Conservation (phyloP, 2,113 vertebrate species). For the Erinaceus europaeus region DNA sequence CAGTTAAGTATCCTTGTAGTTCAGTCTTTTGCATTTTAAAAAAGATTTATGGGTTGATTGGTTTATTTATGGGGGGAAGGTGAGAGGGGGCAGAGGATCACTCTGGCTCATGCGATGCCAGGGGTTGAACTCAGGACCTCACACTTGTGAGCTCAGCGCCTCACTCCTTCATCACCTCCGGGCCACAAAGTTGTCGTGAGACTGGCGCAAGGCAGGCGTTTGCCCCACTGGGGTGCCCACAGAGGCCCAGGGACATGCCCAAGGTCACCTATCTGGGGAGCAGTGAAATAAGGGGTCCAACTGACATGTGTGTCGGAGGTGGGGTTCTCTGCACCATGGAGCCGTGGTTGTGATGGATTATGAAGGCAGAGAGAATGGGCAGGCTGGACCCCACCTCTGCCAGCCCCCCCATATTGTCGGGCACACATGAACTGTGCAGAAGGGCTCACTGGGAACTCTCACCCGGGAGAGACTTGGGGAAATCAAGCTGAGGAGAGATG, state of each 20-base stretch:
- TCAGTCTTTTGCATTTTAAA: too few species aligned
- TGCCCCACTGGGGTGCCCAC: neutral
- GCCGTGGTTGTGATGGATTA: neutral
- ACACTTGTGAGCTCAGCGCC: too few species aligned
- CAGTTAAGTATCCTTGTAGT: neutral
- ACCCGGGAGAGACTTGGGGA: fast-evolving
- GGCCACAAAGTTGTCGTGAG: too few species aligned
- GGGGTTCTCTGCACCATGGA: neutral
- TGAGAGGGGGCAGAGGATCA: too few species aligned
- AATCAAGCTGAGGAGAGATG: neutral
- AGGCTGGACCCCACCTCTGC: neutral
- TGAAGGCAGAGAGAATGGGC: too few species aligned
- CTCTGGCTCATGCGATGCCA: too few species aligned
- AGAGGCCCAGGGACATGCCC: neutral
- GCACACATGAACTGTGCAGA: neutral
- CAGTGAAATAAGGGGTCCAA: neutral
- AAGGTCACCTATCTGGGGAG: neutral
- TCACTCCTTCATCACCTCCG: too few species aligned
- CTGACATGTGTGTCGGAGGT: fast-evolving
- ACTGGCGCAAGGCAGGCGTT: too few species aligned
- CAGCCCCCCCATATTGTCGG: neutral
- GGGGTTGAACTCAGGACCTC: too few species aligned
- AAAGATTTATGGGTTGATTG: too few species aligned
- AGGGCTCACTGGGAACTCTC: neutral
- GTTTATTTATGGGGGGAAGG: too few species aligned